Base-by-base conservation (phyloP, 2,888 invertebrate genomes). In the Apoda limacodes region DNA sequence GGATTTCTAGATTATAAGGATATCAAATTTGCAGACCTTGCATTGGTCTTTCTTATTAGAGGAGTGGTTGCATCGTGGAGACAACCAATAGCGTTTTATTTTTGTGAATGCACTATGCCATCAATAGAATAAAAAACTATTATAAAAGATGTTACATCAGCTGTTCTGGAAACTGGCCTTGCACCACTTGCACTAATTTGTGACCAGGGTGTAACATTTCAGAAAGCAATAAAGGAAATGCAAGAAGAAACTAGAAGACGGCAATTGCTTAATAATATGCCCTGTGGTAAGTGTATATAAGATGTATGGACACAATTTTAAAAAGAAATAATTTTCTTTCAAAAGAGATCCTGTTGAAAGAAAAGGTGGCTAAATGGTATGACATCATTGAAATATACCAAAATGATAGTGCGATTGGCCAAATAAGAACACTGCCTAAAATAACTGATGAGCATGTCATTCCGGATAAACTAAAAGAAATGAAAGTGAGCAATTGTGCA, bases 191-290 rank as follows among this genome's bases (percentile, higher is more conserved):
- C 42, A 3, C 12, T 42, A n/a, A 27, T 44, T 9, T 39, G 36
- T 12, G 45, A 45, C 20, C 44, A 44, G 22, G 43, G 42, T 1
- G n/a, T 35, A 2, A 19, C 37, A 5, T 41, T 42, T 21, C 39
- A 38, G 11, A 30, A 32, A 3, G 41, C 42, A 2, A 3, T 40
- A 7, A 39, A 36, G 21, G 24, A 22, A 10, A 13, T 47, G 1
- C 29, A 36, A 29, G 30, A 42, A 21, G 39, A 38, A n/a, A 41
- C 43, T n/a, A 25, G 29, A 23, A 14, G 39, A 20, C 9, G 26
- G 9, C 43, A 42, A 29, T 25, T 40, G 6, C 20, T 21, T 11
- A 9, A 22, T 9, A 17, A 23, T 23, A 30, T n/a, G n/a, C n/a
- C n/a, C n/a, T n/a, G n/a, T n/a, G n/a, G n/a, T n/a, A n/a, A n/a